Base-by-base conservation (phyloP, 1,140 invertebrate species). In the Vanessa atalanta region DNA sequence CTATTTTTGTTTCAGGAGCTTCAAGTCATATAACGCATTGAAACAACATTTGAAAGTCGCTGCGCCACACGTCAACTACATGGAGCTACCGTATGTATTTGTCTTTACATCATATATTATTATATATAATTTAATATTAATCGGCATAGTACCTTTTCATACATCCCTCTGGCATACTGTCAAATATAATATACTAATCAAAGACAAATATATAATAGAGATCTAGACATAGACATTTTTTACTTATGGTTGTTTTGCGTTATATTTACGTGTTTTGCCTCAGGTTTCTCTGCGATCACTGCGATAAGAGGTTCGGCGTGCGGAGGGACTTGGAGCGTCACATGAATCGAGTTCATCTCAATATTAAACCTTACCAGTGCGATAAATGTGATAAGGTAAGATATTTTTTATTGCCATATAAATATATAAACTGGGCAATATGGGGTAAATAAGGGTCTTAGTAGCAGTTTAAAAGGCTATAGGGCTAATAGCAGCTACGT, bases 371-470 rank as follows among this genome's bases (percentile, higher is more conserved):
- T 2, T 89, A 73, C 60, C 82, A 82, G 23, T 93, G 92, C 73
- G 91, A 92, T 61, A 73, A 74, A 16, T 91, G 89, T 72, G 88
- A 91, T 5, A 90, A 86, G 84, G 89, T 91, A 65, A 26, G 66
- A 23, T 53, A 26, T 60, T 15, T 57, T 26, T 26, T 26, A n/a
- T 2, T 8, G 12, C 4, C 14, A 4, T 4, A 53, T 4, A 3
- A 12, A 55, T 8, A 0, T 50, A 50, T 50, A 50, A 14, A 50
- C 0, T 3, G n/a, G 11, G 47, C 26, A 31, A 6, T 31, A 2
- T 31, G n/a, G n/a, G n/a, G n/a, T n/a, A n/a, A n/a, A n/a, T n/a
- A n/a, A n/a, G n/a, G n/a, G n/a, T n/a, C n/a, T n/a, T n/a, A n/a
- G n/a, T n/a, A n/a, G n/a, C n/a, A n/a, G n/a, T n/a, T n/a, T n/a